Base-by-base conservation (phyloP, 2,797 vertebrate species). In the Hafferia zeledoni region DNA sequence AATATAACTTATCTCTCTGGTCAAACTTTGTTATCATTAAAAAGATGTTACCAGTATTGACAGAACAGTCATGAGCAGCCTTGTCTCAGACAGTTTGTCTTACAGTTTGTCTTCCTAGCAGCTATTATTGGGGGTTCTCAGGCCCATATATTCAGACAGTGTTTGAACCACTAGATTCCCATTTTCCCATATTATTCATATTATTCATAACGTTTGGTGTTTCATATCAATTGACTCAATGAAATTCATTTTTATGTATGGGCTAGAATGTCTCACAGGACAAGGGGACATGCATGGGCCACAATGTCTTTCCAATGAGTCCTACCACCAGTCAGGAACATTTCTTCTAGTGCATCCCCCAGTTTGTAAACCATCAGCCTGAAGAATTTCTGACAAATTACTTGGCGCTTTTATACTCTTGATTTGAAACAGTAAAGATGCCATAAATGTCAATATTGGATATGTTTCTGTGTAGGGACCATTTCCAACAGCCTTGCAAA, bases 251-350 rank as follows among this genome's bases (percentile, higher is more conserved):
- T 91, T 84, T 65, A 69, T 12, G 5, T 43, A 28, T 55, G 17
- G 61, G 8, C 27, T 55, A 46, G 39, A 76, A 50, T 43, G 11
- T 17, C 5, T 33, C 61, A 50, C 22, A 13, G 61, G 61, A 35
- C 31, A 44, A 14, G 14, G 65, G 60, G 52, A 17, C 0, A 0
- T 1, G 5, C 11, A 3, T 4, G 56, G 47, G 18, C 4, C 18
- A 8, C 1, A 28, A 30, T 1, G 3, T 11, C 80, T 23, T 43
- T 56, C 33, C 76, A 41, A 1, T 0, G 2, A 30, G 47, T 46
- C 20, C 63, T 35, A 27, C 10, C 11, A 11, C 28, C 25, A 28
- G 25, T 17, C 33, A 39, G 52, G 35, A 68, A 10, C 35, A 30
- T 1, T 31, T 37, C 37, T 55, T 39, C 41, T 59, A 63, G 17